Evolutionary conservation across 2,888 invertebrate species (phyloP), one percentile per base, ranked within the genome.

Genomic region (Cryptosula pallasiana): DNA sequence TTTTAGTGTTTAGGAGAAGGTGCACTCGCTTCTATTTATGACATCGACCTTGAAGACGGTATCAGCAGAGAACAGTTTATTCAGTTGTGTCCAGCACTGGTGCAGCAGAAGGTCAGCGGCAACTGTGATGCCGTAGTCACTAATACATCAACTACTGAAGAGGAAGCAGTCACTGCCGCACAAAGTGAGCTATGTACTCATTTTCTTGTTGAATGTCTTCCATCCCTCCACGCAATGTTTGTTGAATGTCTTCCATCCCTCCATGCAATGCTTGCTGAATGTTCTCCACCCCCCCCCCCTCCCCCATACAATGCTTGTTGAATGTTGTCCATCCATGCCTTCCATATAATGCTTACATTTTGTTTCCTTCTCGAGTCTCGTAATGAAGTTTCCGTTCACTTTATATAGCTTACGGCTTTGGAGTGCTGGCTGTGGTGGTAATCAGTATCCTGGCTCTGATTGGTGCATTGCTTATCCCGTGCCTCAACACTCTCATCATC

Each of bases 381-480:
- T 13, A 13, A 45, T 45, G 20, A 20, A 9, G 20, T 45, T 13
- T 45, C 9, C 45, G 9, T 20, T 20, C 20, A 58, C 0, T 54
- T 45, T 29, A 73, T 74, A 27, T 72, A 83, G 83, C 74, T n/a
- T 83, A 82, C 75, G 83, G 83, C 1, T 84, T 81, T 73, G 86
- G 86, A 0, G 80, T 82, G 0, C 34, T 86, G 1, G 79, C 86
- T 0, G 83, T 86, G 1, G 73, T 83, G 1, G 76, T 86, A 55
- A 83, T 86, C 45, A 85, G 85, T 71, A 69, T 85, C 32, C 81
- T 84, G 55, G 82, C 87, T 1, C 74, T 86, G 3, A 75, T 77
- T 73, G 79, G 83, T 71, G 81, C 82, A 20, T 71, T 81, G 1
- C 76, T 85, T 9, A 76, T 85, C 13, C 70, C 70, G 2, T 70